These are phyloP conservation scores for Cyclophora albipunctata DNA, from an alignment of 2,888 invertebrate species.

Conservation along the genomic window DNA sequence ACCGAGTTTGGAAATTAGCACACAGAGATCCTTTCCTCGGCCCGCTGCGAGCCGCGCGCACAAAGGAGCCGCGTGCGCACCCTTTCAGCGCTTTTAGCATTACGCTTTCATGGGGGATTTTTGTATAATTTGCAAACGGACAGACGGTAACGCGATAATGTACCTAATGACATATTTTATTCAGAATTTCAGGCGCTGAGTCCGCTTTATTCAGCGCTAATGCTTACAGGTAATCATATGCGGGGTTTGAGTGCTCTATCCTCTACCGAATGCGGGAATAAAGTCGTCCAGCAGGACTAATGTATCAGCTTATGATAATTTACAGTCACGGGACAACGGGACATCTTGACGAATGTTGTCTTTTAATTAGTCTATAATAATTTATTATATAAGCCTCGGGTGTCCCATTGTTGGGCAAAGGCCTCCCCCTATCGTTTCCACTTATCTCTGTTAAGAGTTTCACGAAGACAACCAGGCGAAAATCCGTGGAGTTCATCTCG, in stretches of 20 bases:
- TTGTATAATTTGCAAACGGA: conserved; percentile 49
- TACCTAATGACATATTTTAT: conserved; percentile 63
- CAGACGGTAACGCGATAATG: conserved; percentile 49
- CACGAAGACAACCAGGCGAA: too few species aligned
- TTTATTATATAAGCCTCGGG: too few species aligned
- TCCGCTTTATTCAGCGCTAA: conserved; percentile 35
- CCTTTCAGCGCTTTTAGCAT: conserved; percentile 59
- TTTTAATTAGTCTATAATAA: not conserved
- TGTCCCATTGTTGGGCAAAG: too few species aligned
- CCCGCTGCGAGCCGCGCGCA: conserved; percentile 25
- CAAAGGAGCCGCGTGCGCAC: conserved; percentile 61
- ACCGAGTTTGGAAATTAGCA: conserved; percentile 73
- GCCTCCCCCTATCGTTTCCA: too few species aligned
- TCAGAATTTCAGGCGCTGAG: conserved; percentile 41
- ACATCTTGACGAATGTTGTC: not conserved
- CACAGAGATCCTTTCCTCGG: conserved; percentile 48
- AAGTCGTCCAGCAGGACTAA: too few species aligned
- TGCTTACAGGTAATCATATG: conserved; percentile 29
- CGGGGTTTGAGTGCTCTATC: conserved; percentile 27
- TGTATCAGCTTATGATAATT: conserved; percentile 1
- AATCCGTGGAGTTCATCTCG: too few species aligned
- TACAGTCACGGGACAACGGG: not conserved
- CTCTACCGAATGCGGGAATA: too few species aligned
- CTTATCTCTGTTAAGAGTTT: too few species aligned
- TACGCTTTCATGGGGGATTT: conserved; percentile 58